phyloP scores from a whole-genome alignment of 2,113 vertebrate genomes.

The Dascyllus trimaculatus region DNA sequence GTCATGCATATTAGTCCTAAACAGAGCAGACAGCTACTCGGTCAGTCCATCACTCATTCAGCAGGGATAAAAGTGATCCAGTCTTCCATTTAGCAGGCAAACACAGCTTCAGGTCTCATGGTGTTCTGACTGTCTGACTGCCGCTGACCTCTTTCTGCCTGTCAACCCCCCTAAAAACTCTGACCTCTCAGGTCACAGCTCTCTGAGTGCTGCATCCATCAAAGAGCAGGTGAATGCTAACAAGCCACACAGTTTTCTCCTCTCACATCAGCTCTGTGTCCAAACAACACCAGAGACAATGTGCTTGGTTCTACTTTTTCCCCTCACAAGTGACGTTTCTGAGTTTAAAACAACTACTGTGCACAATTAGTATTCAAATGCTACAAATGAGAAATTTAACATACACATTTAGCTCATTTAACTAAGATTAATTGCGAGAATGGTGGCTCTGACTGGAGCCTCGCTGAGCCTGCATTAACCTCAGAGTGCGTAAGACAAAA shows the following conservation, averaged over 20 bases:
- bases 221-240: slow-evolving; percentile 48
- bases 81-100: slow-evolving; percentile 20
- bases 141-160: slow-evolving; percentile 54
- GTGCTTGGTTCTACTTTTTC: neutral
- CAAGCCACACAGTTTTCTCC: neutral
- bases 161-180: slow-evolving; percentile 34
- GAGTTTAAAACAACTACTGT: neutral
- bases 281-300: neutral
- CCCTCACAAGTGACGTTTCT: neutral
- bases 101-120: slow-evolving; percentile 19
- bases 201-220: slow-evolving; percentile 49
- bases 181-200: slow-evolving; percentile 60
- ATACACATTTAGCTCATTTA: slow-evolving; percentile 6
- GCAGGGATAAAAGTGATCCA: neutral
- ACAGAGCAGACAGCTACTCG: neutral
- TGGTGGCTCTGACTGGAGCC: too few species aligned
- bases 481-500: neutral
- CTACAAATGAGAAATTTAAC: slow-evolving; percentile 8
- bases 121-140: slow-evolving; percentile 27
- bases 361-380: neutral
- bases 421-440: neutral
- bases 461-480: neutral
- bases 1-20: neutral
- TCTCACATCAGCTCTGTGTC: too few species aligned
- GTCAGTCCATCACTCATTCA: slow-evolving; percentile 6